Evolutionary conservation across 2,888 invertebrate genomes (phyloP), one percentile per base, ranked within the genome.

Genomic region (Tetropium fuscum): DNA sequence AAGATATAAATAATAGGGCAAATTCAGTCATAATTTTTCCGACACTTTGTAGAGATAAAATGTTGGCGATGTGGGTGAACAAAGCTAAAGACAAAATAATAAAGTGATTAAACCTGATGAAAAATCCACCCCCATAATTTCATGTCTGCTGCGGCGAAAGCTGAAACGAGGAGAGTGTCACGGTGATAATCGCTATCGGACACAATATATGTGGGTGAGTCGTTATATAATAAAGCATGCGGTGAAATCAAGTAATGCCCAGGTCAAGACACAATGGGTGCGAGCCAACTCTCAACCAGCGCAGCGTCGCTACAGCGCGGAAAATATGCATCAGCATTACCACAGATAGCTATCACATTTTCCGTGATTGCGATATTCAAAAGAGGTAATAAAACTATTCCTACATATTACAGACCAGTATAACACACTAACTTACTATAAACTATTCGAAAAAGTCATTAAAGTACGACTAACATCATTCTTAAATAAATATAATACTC

Each of bases 91-190:
- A 34, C 53, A 48, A 60, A 48, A 56, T 49, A 44, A 49, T 60
- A 38, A 56, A 56, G 55, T 34, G 36, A 55, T 60, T 55, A 60
- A 51, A 27, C 43, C 8, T 49, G 53, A 34, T 49, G 60, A 49
- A 55, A 51, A 56, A 60, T 54, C 49, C 60, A 53, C 60, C 60
- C 55, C 55, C 44, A 49, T 51, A 60, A 55, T 56, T 51, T 36
- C 32, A 30, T 22, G 58, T 47, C 49, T 34, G 43, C 15, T 27
- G 36, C 38, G 49, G 27, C 41, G 48, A 60, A 49, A 55, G 41
- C 54, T 32, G 54, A 13, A 55, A 20, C 48, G 48, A 48, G 34
- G 25, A 20, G 34, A 45, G 54, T 45, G 54, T 55, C 54, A 22
- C 45, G 19, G 60, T 34, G 60, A 56, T 55, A 55, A 60, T 60